Percentiles rank a stretch among this genome's conserved stretches.
phyloP scores from a whole-genome alignment of 2,113 vertebrate species.

The Gopherus flavomarginatus region DNA sequence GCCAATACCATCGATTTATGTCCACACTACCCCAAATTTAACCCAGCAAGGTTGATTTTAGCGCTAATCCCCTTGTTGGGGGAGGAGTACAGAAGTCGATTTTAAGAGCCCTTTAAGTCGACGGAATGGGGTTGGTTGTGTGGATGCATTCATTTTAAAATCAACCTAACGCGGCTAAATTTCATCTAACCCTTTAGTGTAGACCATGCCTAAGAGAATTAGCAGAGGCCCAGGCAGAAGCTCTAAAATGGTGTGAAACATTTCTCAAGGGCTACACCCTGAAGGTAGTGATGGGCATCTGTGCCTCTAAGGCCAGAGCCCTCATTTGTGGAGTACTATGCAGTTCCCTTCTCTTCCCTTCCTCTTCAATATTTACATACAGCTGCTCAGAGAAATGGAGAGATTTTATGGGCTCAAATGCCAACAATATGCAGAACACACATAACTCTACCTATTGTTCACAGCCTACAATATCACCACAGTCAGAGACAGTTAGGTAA shows the following conservation, averaged over 20 bases:
- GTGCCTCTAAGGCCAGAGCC: neutral
- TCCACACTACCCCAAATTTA: too few species aligned
- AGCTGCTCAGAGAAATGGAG: neutral
- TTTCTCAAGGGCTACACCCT: neutral
- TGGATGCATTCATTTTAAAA: too few species aligned
- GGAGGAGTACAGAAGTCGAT: too few species aligned
- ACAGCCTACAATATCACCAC: neutral
- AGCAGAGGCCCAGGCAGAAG: neutral
- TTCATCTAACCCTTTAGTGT: too few species aligned
- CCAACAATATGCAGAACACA: constrained; percentile 20
- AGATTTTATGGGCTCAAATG: neutral
- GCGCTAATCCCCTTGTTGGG: too few species aligned
- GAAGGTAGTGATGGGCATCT: neutral
- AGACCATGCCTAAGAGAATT: neutral
- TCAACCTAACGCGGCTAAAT: too few species aligned
- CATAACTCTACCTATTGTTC: neutral
- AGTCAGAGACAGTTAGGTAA: neutral
- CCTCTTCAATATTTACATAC: neutral
- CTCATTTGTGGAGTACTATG: neutral
- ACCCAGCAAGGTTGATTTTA: too few species aligned
- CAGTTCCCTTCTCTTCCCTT: neutral
- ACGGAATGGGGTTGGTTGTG: too few species aligned
- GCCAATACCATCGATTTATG: too few species aligned
- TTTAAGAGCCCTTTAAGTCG: too few species aligned
- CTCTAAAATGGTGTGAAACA: neutral